A percentile compares a stretch with the other conserved stretches of the same genome.
Evolutionary conservation across 2,888 invertebrate species (phyloP).

Genomic region (Galerucella nymphaeae): DNA sequence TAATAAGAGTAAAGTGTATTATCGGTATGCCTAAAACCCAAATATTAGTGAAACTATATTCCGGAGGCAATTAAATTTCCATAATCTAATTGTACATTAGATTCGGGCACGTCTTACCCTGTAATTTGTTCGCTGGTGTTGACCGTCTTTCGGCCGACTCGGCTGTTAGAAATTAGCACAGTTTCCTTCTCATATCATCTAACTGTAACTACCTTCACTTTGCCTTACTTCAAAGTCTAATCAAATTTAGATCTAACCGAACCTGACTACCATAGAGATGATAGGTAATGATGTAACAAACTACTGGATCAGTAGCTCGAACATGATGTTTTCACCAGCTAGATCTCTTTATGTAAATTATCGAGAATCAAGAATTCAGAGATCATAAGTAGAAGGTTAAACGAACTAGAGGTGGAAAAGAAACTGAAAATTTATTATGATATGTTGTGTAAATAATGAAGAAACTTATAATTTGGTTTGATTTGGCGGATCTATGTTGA

Average conservation of each 20-base stretch:
- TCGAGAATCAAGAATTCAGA: background rate
- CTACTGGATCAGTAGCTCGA: conserved; percentile 14
- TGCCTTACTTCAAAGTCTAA: conserved; percentile 15
- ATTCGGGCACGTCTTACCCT: conserved; percentile 20
- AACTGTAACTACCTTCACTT: conserved; percentile 34
- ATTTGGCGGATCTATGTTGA: too few relatives aligned
- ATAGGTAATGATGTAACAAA: conserved; percentile 15
- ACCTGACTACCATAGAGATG: conserved; percentile 17
- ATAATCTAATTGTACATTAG: conserved; percentile 12
- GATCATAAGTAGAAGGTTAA: background rate
- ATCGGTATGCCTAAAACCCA: too few relatives aligned
- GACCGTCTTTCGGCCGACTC: conserved; percentile 8
- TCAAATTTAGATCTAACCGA: conserved; percentile 16
- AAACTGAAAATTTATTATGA: too few relatives aligned
- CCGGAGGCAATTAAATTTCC: conserved; percentile 1
- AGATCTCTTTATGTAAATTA: background rate
- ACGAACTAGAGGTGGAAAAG: too few relatives aligned
- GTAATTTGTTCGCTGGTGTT: conserved; percentile 24
- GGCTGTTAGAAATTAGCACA: conserved; percentile 34
- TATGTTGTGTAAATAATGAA: too few relatives aligned
- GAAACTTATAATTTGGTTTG: too few relatives aligned
- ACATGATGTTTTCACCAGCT: background rate
- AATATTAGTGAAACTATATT: background rate
- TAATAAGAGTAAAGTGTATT: too few relatives aligned
- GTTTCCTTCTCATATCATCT: conserved; percentile 34